phyloP scores from a whole-genome alignment of 2,797 vertebrate genomes.

The Falco cherrug region DNA sequence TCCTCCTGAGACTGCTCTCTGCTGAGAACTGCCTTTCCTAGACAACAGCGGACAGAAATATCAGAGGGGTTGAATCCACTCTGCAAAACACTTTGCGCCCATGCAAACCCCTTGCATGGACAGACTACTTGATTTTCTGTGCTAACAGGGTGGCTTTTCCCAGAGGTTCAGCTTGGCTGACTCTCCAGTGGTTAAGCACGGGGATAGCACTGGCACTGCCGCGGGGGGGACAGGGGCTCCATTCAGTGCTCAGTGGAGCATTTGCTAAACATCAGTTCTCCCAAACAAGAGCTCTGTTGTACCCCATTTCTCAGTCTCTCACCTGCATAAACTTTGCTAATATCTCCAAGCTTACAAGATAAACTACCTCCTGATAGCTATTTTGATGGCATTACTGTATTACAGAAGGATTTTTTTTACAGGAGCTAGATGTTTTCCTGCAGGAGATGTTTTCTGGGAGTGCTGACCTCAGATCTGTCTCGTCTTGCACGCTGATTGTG shows the following conservation, averaged over 20 bases:
- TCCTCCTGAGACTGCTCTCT: not conserved
- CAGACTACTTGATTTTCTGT: not conserved
- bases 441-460: not conserved
- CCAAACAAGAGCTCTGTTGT: constrained; percentile 1
- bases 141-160: not conserved
- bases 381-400: not conserved
- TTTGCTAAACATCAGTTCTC: not conserved
- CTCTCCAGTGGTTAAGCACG: not conserved
- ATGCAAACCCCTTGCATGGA: not conserved
- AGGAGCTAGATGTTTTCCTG: not conserved
- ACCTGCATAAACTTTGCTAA: not conserved
- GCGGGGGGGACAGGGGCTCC: not conserved
- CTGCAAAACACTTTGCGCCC: not conserved
- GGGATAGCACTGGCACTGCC: not conserved
- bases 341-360: not conserved
- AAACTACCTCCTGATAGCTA: not conserved
- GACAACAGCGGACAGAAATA: not conserved
- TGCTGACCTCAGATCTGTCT: not conserved
- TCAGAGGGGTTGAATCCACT: not conserved
- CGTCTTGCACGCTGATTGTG: not conserved
- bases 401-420: not conserved
- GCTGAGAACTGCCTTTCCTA: not conserved
- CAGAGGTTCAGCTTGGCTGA: not conserved
- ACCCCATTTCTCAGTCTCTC: not conserved
- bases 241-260: not conserved